A percentile compares a stretch with the other conserved stretches of the same genome.
Evolutionary conservation across 2,797 vertebrate species (phyloP).

Genomic region (Petrocephalus schoutedeni): DNA sequence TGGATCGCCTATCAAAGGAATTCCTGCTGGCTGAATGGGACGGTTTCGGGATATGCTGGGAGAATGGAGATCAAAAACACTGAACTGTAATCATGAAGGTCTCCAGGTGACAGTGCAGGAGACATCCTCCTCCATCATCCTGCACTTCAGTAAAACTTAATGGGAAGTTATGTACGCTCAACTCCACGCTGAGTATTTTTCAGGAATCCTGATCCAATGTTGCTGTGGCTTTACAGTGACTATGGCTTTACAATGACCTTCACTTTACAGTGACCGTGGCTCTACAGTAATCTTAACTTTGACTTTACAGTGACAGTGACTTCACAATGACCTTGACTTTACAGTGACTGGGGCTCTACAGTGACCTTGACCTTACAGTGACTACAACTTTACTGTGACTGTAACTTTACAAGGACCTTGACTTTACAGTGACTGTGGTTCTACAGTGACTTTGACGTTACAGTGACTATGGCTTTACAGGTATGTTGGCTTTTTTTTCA

Average conservation of each 20-base stretch:
- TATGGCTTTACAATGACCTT: background rate
- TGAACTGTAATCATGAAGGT: conserved; percentile 5
- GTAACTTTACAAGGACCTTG: background rate
- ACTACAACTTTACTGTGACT: background rate
- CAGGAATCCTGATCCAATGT: background rate
- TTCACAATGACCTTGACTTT: background rate
- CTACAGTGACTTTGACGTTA: background rate
- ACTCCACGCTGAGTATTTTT: background rate
- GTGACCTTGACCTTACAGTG: background rate
- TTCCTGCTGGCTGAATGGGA: conserved; percentile 1
- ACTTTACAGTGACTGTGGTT: background rate
- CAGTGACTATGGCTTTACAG: background rate
- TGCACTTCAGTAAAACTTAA: background rate
- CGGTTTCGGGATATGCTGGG: background rate
- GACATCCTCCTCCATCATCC: background rate
- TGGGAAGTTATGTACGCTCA: background rate
- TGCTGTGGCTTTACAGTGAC: background rate
- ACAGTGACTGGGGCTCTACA: background rate
- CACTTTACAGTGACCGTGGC: background rate
- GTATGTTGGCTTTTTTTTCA: background rate
- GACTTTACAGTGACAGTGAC: background rate
- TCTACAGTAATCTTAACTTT: background rate
- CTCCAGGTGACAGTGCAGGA: background rate
- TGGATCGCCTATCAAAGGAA: conserved; percentile 15
- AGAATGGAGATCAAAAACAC: background rate